These are phyloP conservation scores for Slavum lentiscoides DNA, from an alignment of 2,888 invertebrate species.

Conservation along the genomic window DNA sequence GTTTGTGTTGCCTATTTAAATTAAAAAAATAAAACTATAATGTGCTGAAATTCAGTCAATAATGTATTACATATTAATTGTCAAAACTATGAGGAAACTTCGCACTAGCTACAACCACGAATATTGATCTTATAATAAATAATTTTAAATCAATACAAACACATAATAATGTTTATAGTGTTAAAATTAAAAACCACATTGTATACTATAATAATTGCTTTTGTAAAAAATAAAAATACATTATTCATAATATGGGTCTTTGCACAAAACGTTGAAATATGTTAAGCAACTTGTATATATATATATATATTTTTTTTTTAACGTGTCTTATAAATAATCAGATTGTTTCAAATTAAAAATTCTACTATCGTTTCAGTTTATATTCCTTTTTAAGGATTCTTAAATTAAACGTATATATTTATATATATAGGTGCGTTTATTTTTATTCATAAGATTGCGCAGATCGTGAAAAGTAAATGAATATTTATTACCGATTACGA, in stretches of 20 bases:
- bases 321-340: conserved; percentile 29
- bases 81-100: not conserved
- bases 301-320: not conserved
- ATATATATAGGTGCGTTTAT: not conserved
- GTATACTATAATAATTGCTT: conserved; percentile 39
- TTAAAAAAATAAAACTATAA: no score
- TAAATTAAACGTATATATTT: no score
- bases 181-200: conserved; percentile 23
- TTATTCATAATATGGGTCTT: conserved; percentile 36
- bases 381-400: conserved; percentile 31
- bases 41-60: no score
- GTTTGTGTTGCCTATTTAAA: no score
- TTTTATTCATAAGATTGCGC: not conserved
- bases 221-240: conserved; percentile 30
- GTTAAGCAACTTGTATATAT: conserved; percentile 28
- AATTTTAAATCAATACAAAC: conserved; percentile 3
- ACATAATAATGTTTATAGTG: not conserved
- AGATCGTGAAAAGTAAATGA: not conserved
- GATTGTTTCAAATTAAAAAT: conserved; percentile 34
- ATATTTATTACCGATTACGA: not conserved
- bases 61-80: no score
- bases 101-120: not conserved
- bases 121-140: not conserved
- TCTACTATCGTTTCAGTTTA: conserved; percentile 31
- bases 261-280: conserved; percentile 44